phyloP scores from a whole-genome alignment of 2,888 invertebrate genomes.

The Cosmorhoe ocellata region DNA sequence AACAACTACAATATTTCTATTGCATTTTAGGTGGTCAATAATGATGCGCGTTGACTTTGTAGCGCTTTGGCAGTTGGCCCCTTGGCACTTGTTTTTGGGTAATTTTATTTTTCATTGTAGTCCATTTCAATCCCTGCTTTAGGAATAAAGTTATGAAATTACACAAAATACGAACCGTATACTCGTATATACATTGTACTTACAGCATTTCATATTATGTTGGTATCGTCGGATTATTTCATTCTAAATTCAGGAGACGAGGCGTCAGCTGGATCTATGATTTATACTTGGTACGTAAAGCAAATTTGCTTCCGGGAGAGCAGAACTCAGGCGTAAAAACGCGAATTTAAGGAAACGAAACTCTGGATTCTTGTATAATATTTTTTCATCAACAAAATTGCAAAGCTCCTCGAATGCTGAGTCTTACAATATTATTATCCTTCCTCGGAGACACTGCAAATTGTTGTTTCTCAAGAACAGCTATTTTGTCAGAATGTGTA shows the following conservation, averaged over 20 bases:
- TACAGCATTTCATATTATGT: slow-evolving; percentile 43
- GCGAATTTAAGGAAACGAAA: slow-evolving; percentile 27
- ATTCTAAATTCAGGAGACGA: slow-evolving; percentile 66
- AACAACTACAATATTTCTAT: slow-evolving; percentile 14
- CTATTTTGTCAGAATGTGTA: neutral
- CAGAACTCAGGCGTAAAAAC: slow-evolving; percentile 29
- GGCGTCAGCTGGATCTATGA: slow-evolving; percentile 66
- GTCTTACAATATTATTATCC: slow-evolving; percentile 16
- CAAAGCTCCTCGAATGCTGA: slow-evolving; percentile 11
- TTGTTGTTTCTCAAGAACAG: neutral
- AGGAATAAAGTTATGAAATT: too few relatives aligned
- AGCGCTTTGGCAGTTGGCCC: too few relatives aligned
- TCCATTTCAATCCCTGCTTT: neutral
- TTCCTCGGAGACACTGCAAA: slow-evolving; percentile 1
- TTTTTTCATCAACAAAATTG: slow-evolving; percentile 25
- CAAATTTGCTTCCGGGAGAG: slow-evolving; percentile 44
- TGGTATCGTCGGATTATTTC: slow-evolving; percentile 48
- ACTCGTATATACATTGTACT: too few relatives aligned
- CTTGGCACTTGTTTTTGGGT: too few relatives aligned
- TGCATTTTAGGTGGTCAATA: slow-evolving; percentile 8
- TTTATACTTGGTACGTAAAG: slow-evolving; percentile 62
- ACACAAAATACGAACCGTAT: slow-evolving; percentile 16
- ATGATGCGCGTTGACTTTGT: too few relatives aligned
- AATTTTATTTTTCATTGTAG: neutral
- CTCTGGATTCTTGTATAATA: slow-evolving; percentile 15